Evolutionary conservation across 1,140 invertebrate genomes (phyloP), one percentile per base, ranked within the genome.

Genomic region (Conopomorpha cramerella): DNA sequence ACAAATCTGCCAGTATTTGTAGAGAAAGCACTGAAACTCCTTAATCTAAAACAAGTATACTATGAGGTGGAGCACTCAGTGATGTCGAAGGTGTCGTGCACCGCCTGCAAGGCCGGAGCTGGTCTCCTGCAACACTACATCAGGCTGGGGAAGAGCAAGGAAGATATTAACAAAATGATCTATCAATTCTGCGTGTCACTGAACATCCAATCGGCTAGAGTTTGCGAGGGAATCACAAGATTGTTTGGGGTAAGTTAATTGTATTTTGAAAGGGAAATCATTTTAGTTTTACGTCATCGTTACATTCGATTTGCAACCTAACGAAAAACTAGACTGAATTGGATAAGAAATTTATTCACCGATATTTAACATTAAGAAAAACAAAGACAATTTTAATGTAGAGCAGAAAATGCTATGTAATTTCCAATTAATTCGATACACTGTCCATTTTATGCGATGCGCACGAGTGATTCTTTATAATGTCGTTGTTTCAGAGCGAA

Each of bases 1-100:
- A 81, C 86, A 3, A 87, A 87, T 34, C 66, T 91, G 25, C 89
- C 89, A 0, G 77, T 85, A 2, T 88, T 92, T 38, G 86, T 93
- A 1, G 89, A 92, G 44, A 90, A 92, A 65, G 89, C 91, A 1
- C 71, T 93, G 34, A 88, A 88, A 55, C 62, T 93, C 8, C 72
- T 93, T 8, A 91, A 93, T 63, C 60, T 93, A 30, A 87, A 90
- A 52, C 89, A 92, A 78, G 90, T 93, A 2, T 73, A 73, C 42
- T 86, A 86, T 46, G 91, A 94, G 77, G 85, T 94, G 13, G 91
- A 94, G 72, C 92, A 91, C 41, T 92, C 90, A 8, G 88, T 94
- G 1, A 91, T 94, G 89, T 92, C 90, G 0, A 92, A 90, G 63
- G 91, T 94, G 1, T 93, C 91, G 0, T 95, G 92, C 50, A 92